Evolutionary conservation across 2,888 invertebrate genomes (phyloP), one percentile per base, ranked within the genome.

Genomic region (Pristionchus exspectatus): DNA sequence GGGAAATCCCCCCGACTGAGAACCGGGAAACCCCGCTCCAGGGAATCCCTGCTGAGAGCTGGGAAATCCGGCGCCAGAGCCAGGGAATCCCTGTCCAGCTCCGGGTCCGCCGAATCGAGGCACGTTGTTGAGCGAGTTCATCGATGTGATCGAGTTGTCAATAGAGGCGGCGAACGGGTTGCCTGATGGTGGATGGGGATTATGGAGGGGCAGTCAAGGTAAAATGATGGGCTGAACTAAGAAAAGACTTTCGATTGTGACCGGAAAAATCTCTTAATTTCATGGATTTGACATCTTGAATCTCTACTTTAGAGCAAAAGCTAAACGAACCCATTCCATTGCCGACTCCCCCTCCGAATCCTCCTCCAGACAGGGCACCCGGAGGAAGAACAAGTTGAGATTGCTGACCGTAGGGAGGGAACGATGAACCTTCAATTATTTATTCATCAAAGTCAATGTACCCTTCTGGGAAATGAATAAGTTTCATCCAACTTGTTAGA

Each of bases 71-170:
- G 54, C n/a, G n/a, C 85, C 85, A 30, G 63, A 9, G 38, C 59
- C 59, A 21, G 33, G 30, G 21, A 38, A 33, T 33, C 85, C 85
- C 14, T 21, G 33, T 56, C 85, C 85, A 9, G 18, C 12, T 83
- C 54, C 54, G 59, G 59, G 16, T 24, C 85, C 81, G 50, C 81
- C 85, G 59, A 85, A 85, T 59, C 59, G 85, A 12, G 81, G 81
- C n/a, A 81, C 50, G 59, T 56, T 59, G 59, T 85, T 85, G 59
- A 85, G 38, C 16, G 66, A 69, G 56, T 87, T 87, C 74, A 74
- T 74, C 7, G 87, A 88, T 12, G 87, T 88, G 72, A 88, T 88
- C 33, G 87, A 72, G 74, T 88, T 88, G 74, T 88, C 87, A 74
- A 74, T 88, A 12, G 50, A 56, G 21, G 87, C 18, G 33, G 87